A percentile compares a stretch with the other conserved stretches of the same genome.
phyloP scores from a whole-genome alignment of 2,888 invertebrate species.

The Ceratothoa steindachneri region DNA sequence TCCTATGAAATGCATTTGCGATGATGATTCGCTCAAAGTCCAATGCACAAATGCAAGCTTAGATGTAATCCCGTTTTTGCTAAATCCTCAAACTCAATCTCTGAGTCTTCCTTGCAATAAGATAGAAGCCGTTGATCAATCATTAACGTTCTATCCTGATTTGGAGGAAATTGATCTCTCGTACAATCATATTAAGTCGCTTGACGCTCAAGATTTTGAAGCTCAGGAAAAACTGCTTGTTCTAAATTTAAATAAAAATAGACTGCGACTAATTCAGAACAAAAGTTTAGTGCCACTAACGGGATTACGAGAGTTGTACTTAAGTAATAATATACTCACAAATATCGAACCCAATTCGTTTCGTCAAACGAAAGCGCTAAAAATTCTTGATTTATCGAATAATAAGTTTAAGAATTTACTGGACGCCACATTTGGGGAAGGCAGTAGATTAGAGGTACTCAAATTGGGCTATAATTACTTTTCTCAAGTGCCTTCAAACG shows the following conservation, averaged over 20 bases:
- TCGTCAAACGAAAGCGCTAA: not conserved
- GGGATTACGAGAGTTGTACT: not conserved
- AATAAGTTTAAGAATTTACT: not conserved
- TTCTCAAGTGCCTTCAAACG: slow-evolving; percentile 26
- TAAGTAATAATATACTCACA: not conserved
- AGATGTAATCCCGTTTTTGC: slow-evolving; percentile 80
- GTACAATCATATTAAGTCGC: slow-evolving; percentile 70
- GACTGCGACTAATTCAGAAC: not conserved
- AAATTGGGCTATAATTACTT: slow-evolving; percentile 37
- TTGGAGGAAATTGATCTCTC: slow-evolving; percentile 76
- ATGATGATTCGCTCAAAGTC: slow-evolving; percentile 72
- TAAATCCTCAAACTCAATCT: slow-evolving; percentile 65
- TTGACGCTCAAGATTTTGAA: slow-evolving; percentile 78
- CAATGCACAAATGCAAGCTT: slow-evolving; percentile 73
- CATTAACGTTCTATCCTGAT: slow-evolving; percentile 73
- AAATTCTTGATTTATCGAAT: not conserved
- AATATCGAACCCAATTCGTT: not conserved
- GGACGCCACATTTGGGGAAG: not conserved
- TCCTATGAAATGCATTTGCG: slow-evolving; percentile 74
- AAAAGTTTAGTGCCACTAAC: slow-evolving; percentile 9
- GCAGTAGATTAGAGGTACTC: slow-evolving; percentile 19
- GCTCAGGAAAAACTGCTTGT: slow-evolving; percentile 67
- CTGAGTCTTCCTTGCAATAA: slow-evolving; percentile 60
- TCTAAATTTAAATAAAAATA: slow-evolving; percentile 1
- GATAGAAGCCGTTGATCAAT: slow-evolving; percentile 71